These are phyloP conservation scores for Fregetta grallaria DNA, from an alignment of 2,113 vertebrate genomes.

Conservation along the genomic window DNA sequence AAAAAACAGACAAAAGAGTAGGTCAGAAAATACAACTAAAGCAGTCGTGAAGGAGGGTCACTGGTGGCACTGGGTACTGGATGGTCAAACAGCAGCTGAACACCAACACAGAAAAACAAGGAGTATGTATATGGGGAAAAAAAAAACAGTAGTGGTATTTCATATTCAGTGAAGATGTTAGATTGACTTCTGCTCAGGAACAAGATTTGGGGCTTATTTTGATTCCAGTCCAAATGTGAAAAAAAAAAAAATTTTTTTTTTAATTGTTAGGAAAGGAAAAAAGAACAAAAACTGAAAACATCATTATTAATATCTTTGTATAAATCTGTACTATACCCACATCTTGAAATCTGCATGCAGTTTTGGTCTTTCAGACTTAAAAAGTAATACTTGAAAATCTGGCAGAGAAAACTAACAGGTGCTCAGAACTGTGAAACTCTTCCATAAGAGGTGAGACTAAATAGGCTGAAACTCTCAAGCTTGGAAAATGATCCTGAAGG, in stretches of 20 bases:
- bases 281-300: background rate
- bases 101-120: background rate
- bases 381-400: background rate
- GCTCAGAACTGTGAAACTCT: background rate
- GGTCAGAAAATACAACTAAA: background rate
- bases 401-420: background rate
- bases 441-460: accelerated
- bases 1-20: accelerated
- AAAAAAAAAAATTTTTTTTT: too few relatives aligned
- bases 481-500: too few relatives aligned
- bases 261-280: background rate
- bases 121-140: background rate
- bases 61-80: background rate
- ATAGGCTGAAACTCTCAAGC: background rate
- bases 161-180: background rate
- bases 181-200: background rate
- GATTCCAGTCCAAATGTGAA: background rate
- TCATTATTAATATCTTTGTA: too few relatives aligned
- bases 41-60: background rate
- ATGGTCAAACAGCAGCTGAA: background rate
- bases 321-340: background rate
- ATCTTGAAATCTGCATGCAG: too few relatives aligned
- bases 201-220: background rate
- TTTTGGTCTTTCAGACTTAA: background rate
- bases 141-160: background rate